Base-by-base conservation (phyloP, 2,113 vertebrate species). In the Pterocles burchelli region DNA sequence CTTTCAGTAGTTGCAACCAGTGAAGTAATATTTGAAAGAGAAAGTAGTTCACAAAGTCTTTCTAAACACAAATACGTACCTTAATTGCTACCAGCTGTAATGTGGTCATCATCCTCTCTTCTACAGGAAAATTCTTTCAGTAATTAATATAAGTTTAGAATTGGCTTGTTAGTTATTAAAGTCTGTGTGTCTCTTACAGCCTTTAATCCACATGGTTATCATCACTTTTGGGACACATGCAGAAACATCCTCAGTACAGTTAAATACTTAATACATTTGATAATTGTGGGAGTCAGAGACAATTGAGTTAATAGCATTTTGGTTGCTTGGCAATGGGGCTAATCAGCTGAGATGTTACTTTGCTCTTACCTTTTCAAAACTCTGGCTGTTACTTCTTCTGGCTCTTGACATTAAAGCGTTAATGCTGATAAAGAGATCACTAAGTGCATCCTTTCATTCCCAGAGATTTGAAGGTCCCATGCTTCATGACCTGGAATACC, bases 401-500 rank as follows among this genome's bases (percentile, higher is more conserved):
- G 66, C 57, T 61, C 52, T 72, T 72, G 63, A 82, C 58, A 51
- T 55, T 65, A 18, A 61, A 55, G 14, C 31, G 49, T 55, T 89
- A 73, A 72, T 25, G 26, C 21, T 41, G 10, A 45, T 75, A 58
- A 77, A 65, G 33, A 28, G 63, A 75, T 61, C 57, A 76, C 11
- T 67, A 21, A 36, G 24, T 48, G 9, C 46, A 63, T 77, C 9
- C 54, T 89, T 94, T 86, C 33, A 78, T 59, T 85, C 36, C 93
- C 67, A 91, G 78, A 75, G 52, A 90, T 95, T 91, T 96, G 58
- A 57, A 75, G 22, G 46, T 2, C 52, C 71, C 15, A 15, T 84
- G 93, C 46, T 81, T 96, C 25, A 19, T 95, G 83, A 92, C 93
- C 36, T 92, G 66, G 87, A 95, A 89, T 86, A 80, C 86, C 79